These are phyloP conservation scores for Drosophila mimetica DNA, from an alignment of 2,888 invertebrate species.

Conservation along the genomic window DNA sequence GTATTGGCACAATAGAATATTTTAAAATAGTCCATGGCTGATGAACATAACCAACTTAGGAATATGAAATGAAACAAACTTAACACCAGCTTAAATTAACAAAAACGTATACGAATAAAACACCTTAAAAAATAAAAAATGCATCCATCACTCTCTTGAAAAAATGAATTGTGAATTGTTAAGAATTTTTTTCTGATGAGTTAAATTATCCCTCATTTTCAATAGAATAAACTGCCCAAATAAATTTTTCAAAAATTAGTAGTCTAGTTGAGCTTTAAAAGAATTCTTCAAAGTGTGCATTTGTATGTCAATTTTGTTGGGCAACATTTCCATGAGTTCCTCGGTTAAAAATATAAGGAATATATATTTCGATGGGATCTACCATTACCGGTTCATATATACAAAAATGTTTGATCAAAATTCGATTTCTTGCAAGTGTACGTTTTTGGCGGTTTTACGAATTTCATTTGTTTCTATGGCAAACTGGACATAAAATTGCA, in stretches of 20 bases:
- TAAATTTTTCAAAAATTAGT: background rate
- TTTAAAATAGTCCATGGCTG: conserved; percentile 4
- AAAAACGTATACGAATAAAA: conserved; percentile 10
- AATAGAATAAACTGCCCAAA: background rate
- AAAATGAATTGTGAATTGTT: background rate
- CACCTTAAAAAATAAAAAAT: conserved; percentile 1
- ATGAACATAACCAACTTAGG: conserved; percentile 16
- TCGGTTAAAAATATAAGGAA: conserved; percentile 32
- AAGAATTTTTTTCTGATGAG: too few relatives aligned
- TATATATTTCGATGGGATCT: conserved; percentile 49
- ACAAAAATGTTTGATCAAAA: conserved; percentile 31
- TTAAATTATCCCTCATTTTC: background rate
- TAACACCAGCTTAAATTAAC: conserved; percentile 12
- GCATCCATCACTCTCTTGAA: background rate
- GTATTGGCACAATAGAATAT: conserved; percentile 42
- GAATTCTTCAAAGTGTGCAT: background rate
- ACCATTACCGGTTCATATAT: conserved; percentile 27
- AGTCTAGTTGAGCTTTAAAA: background rate
- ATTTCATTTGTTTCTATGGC: conserved; percentile 16
- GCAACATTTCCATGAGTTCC: conserved; percentile 21
- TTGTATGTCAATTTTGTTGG: conserved; percentile 10
- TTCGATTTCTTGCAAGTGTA: conserved; percentile 17
- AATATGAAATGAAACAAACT: conserved; percentile 17
- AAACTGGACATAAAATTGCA: conserved; percentile 32
- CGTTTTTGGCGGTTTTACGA: conserved; percentile 9